Conservation (phyloP, 30 jellyfish, hydroid and myxozoan species). For the Turritopsis rubra region DNA sequence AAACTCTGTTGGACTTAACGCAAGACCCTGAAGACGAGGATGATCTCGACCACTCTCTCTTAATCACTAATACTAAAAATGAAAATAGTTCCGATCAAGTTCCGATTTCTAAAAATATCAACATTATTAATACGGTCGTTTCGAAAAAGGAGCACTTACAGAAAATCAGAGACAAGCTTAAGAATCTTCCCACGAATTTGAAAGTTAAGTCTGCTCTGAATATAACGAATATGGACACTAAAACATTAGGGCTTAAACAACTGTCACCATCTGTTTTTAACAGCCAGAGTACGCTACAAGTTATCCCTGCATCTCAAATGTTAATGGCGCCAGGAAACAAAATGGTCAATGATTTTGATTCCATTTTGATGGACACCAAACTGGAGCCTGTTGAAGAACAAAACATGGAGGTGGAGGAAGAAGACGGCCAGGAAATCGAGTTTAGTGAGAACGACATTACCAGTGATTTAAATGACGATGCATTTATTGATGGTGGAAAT, state of each 20-base stretch:
- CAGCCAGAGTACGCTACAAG: neutral
- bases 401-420: slow-evolving; percentile 28
- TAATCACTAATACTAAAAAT: neutral
- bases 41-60: neutral
- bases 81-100: neutral
- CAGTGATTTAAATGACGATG: neutral
- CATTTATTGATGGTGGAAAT: neutral
- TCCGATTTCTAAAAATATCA: neutral
- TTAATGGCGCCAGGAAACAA: neutral
- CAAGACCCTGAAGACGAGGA: neutral
- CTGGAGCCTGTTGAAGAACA: neutral
- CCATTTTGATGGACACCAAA: neutral
- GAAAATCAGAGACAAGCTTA: slow-evolving; percentile 11
- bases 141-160: neutral
- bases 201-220: neutral
- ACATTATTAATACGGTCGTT: neutral
- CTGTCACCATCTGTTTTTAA: neutral
- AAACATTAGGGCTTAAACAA: neutral
- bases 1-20: neutral
- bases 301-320: slow-evolving; percentile 3
- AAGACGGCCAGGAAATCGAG: slow-evolving; percentile 40
- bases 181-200: slow-evolving; percentile 21
- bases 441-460: slow-evolving; percentile 43
- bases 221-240: neutral
- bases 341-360: neutral